Base-by-base conservation (phyloP, 2,888 invertebrate genomes). In the Cheilosia soror region DNA sequence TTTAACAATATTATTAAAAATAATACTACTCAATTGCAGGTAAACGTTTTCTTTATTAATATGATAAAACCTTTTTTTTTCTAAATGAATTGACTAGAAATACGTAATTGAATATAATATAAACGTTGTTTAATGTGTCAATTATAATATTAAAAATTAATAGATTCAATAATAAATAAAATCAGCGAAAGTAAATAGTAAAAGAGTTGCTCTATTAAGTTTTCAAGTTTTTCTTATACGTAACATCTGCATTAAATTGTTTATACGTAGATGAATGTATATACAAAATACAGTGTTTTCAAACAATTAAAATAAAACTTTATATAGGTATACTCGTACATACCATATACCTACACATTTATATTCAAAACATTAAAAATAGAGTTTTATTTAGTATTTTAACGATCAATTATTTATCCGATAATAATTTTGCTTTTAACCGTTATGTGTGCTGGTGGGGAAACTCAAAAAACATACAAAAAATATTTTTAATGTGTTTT, bases 61-160 rank as follows among this genome's bases (percentile, higher is more conserved):
- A 47, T 42, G n/a, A 47, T 25, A 33, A 20, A 47, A 2, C 6
- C n/a, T 51, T 25, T 20, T 51, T 40, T 57, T 37, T 79, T 83
- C 68, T 27, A 58, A 83, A 51, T 58, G 1, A 79, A 65, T 73
- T 73, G 63, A 63, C 53, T 79, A 79, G 79, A 68, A 55, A 79
- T 63, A 79, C 65, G 51, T 73, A 71, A 76, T 76, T 55, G n/a
- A 27, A 77, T 66, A 73, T 68, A 58, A 65, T 76, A 69, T 75
- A 62, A 84, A 75, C 69, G 75, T 80, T 84, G 75, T 84, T 84
- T 76, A 79, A 76, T 79, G 84, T 84, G 84, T 84, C 84, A 84
- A 84, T 84, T 84, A 79, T 75, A 58, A 37, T 51, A 62, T 51
- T 75, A 68, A 62, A 31, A 20, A 62, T 37, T 37, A 77, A 73